phyloP scores from a whole-genome alignment of 2,113 vertebrate species.

The Chloropsis cyanopogon region DNA sequence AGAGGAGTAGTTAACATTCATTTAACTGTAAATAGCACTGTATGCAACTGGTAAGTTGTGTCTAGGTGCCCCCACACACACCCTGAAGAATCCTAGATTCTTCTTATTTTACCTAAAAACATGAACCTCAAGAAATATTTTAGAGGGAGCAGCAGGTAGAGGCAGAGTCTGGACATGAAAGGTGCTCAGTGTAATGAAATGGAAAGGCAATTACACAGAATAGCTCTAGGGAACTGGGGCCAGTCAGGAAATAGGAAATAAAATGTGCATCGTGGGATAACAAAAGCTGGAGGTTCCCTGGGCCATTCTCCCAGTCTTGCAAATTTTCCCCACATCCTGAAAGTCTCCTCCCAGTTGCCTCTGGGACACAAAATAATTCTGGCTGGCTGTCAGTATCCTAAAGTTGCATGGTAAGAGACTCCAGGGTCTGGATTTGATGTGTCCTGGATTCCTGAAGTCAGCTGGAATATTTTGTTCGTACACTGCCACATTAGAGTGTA shows the following conservation, averaged over 20 bases:
- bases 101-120: not conserved
- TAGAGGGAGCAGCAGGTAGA: not conserved
- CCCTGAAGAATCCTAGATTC: not conserved
- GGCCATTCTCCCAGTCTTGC: not conserved
- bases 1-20: not conserved
- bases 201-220: not conserved
- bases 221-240: not conserved
- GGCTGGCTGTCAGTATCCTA: not conserved
- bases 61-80: not conserved
- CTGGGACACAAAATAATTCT: not conserved
- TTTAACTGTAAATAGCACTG: not conserved
- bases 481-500: fast-evolving
- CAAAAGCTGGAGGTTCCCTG: not conserved
- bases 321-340: not conserved
- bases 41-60: not conserved
- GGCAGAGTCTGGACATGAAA: not conserved
- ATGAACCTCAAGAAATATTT: not conserved
- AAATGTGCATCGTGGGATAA: not conserved
- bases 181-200: not conserved
- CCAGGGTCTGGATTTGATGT: not conserved
- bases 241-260: not conserved
- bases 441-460: not conserved
- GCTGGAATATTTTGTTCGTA: not conserved
- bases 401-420: not conserved
- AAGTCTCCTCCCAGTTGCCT: not conserved